Conservation (phyloP, 2,113 vertebrate genomes). For the Chlorodrepanis virens region DNA sequence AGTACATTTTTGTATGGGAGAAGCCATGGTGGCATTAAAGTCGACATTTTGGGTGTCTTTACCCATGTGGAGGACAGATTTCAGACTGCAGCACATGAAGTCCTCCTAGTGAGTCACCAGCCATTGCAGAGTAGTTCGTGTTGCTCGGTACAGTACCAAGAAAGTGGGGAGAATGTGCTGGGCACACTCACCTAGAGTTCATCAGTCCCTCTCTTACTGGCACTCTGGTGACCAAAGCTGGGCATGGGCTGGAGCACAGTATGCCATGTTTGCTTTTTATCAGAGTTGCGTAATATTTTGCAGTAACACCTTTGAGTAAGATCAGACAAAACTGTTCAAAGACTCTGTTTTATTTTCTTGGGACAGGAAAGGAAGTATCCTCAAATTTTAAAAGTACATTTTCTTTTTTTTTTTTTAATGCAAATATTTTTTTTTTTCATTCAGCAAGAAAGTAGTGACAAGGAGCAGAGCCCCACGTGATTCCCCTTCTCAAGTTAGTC, state of each 20-base stretch:
- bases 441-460: not conserved
- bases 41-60: rapidly evolving
- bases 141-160: not conserved
- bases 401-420: not conserved
- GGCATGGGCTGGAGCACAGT: not conserved
- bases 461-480: not conserved
- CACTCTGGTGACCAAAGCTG: not conserved
- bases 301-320: not conserved
- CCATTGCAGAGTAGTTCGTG: not conserved
- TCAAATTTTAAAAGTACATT: not conserved
- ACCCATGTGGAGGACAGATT: not conserved
- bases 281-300: constrained; percentile 3
- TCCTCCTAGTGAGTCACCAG: not conserved
- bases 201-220: not conserved
- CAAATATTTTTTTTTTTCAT: not conserved
- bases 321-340: not conserved
- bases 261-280: not conserved
- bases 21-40: not conserved
- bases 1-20: not conserved
- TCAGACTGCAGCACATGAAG: not conserved
- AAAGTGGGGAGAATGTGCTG: not conserved
- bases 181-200: not conserved
- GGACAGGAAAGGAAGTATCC: not conserved
- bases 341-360: not conserved
- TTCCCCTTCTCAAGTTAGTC: not conserved